These are phyloP conservation scores for Virgularia gustaviana DNA, from an alignment of 92 coral and sea anemone species.

Conservation along the genomic window DNA sequence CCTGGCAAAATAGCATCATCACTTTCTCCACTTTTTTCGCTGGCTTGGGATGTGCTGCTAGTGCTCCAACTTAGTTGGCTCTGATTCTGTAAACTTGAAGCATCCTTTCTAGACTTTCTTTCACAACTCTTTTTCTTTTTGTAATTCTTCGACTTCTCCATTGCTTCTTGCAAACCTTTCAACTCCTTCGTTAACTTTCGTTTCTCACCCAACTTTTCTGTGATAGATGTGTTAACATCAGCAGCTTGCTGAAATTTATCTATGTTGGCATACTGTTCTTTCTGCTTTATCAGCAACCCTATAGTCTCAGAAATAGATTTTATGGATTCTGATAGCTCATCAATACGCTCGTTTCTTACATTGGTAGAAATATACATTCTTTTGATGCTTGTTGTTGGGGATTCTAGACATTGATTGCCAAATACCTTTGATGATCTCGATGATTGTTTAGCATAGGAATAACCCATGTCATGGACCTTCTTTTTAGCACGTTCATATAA, in stretches of 20 bases:
- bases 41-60: background rate
- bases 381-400: background rate
- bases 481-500: background rate
- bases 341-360: background rate
- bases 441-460: background rate
- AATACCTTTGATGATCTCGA: background rate
- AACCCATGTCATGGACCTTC: conserved; percentile 6
- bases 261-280: conserved; percentile 10
- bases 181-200: conserved; percentile 36
- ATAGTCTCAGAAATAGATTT: background rate
- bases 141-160: conserved; percentile 1
- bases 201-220: background rate
- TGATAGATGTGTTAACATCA: background rate
- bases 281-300: background rate
- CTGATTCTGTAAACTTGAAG: background rate
- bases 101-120: background rate
- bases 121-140: background rate
- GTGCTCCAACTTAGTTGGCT: background rate
- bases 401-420: background rate
- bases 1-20: conserved; percentile 30
- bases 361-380: background rate
- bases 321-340: conserved; percentile 1
- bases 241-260: conserved; percentile 20
- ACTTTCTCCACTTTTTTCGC: conserved; percentile 26
- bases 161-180: conserved; percentile 17